Percentiles rank a stretch among this genome's conserved stretches.
These are phyloP conservation scores for Melinopterus prodromus DNA, from an alignment of 2,888 invertebrate genomes.

Conservation along the genomic window DNA sequence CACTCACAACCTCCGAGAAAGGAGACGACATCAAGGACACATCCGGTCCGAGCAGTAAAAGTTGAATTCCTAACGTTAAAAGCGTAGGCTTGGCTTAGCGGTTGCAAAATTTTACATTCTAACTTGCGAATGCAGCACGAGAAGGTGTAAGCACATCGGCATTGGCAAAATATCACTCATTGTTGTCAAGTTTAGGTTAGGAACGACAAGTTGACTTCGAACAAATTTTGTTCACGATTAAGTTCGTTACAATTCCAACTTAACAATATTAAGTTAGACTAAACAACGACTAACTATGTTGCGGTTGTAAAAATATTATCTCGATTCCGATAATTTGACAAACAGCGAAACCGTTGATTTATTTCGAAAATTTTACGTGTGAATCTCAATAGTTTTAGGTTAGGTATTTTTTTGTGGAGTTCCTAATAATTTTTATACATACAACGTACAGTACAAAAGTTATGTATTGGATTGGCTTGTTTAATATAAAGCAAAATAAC, in stretches of 20 bases:
- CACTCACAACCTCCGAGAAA: conserved; percentile 70
- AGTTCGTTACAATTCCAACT: background rate
- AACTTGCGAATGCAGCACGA: background rate
- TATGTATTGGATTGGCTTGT: background rate
- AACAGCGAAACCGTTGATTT: too few species aligned
- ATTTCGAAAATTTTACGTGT: background rate
- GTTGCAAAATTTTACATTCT: conserved; percentile 16
- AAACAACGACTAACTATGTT: background rate
- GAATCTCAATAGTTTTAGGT: conserved; percentile 4
- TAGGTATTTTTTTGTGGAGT: background rate
- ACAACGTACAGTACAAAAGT: background rate
- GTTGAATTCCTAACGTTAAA: conserved; percentile 39
- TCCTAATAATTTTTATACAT: background rate
- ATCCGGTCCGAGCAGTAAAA: conserved; percentile 50
- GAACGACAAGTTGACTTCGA: background rate
- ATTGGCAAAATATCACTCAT: background rate
- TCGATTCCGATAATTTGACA: background rate
- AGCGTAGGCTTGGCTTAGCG: conserved; percentile 21
- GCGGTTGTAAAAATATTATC: background rate
- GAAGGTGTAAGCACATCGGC: background rate
- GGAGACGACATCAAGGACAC: conserved; percentile 42
- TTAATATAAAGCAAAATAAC: too few species aligned
- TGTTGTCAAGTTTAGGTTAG: background rate
- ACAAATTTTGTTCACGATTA: background rate
- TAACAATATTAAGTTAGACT: background rate